Percentiles rank a stretch among this genome's conserved stretches.
phyloP scores from a whole-genome alignment of 1,140 invertebrate genomes.

The Aphidius gifuensis region DNA sequence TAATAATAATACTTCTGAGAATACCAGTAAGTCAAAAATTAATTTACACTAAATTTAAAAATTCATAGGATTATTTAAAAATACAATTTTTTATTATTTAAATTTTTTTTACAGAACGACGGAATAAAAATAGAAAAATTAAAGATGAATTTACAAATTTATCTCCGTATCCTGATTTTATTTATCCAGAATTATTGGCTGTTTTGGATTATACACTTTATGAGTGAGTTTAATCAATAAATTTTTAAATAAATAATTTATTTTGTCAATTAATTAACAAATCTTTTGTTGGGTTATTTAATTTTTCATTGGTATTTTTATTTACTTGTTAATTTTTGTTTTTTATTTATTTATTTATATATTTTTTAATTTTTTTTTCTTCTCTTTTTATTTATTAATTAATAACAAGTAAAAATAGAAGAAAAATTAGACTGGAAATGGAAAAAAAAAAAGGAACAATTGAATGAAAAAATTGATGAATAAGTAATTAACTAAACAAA shows the following conservation, averaged over 20 bases:
- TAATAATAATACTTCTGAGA: too few relatives aligned
- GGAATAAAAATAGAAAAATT: too few relatives aligned
- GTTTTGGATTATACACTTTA: constrained; percentile 36
- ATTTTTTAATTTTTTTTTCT: neutral
- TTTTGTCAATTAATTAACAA: neutral
- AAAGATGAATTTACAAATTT: neutral
- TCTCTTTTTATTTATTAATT: neutral
- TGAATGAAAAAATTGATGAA: neutral
- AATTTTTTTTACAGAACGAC: neutral
- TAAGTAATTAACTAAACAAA: neutral
- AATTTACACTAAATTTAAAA: constrained; percentile 27
- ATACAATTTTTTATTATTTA: neutral
- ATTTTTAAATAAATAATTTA: neutral
- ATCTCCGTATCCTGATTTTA: constrained; percentile 24
- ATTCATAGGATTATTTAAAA: neutral
- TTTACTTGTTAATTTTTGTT: neutral
- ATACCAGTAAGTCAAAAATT: too few relatives aligned
- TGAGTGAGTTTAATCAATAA: constrained; percentile 28
- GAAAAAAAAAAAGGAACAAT: neutral
- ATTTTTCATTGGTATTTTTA: too few relatives aligned
- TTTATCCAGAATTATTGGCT: constrained; percentile 41
- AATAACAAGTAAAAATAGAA: neutral
- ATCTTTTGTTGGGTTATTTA: too few relatives aligned
- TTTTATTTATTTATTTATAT: too few relatives aligned
- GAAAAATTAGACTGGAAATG: neutral